These are phyloP conservation scores for Arctocebus calabarensis DNA, from an alignment of 2,797 vertebrate genomes.

Conservation along the genomic window DNA sequence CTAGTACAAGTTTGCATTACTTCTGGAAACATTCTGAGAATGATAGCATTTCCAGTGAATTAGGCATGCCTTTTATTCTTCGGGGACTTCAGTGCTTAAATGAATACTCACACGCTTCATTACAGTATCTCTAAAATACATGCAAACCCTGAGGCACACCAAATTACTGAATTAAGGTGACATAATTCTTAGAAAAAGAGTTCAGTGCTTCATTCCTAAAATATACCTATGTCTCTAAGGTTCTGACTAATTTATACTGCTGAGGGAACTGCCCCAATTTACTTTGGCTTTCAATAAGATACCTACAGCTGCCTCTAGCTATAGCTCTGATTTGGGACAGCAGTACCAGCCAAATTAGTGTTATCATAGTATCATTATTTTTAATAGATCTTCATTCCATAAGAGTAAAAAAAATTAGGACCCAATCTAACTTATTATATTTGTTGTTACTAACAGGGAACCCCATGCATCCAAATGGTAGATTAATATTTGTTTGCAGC, in stretches of 20 bases:
- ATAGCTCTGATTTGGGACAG: slow-evolving; percentile 62
- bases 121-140: slow-evolving; percentile 82
- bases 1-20: neutral
- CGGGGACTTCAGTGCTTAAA: slow-evolving; percentile 79
- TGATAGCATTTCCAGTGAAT: slow-evolving; percentile 74
- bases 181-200: slow-evolving; percentile 82
- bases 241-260: slow-evolving; percentile 81
- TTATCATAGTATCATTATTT: slow-evolving; percentile 72
- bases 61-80: slow-evolving; percentile 78
- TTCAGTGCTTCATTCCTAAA: slow-evolving; percentile 73
- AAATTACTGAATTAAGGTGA: slow-evolving; percentile 85
- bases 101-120: slow-evolving; percentile 82
- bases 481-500: neutral
- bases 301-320: slow-evolving; percentile 69
- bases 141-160: slow-evolving; percentile 79
- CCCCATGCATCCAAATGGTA: neutral
- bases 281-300: slow-evolving; percentile 71
- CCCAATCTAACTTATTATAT: slow-evolving; percentile 11
- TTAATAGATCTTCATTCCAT: slow-evolving; percentile 65
- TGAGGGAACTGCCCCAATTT: slow-evolving; percentile 83
- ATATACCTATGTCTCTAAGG: slow-evolving; percentile 78
- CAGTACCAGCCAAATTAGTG: slow-evolving; percentile 58
- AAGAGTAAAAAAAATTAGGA: slow-evolving; percentile 59
- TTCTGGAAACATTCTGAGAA: slow-evolving; percentile 65
- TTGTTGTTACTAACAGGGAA: neutral